Conservation (phyloP, 2,797 vertebrate species). For the Paedocypris micromegethes region DNA sequence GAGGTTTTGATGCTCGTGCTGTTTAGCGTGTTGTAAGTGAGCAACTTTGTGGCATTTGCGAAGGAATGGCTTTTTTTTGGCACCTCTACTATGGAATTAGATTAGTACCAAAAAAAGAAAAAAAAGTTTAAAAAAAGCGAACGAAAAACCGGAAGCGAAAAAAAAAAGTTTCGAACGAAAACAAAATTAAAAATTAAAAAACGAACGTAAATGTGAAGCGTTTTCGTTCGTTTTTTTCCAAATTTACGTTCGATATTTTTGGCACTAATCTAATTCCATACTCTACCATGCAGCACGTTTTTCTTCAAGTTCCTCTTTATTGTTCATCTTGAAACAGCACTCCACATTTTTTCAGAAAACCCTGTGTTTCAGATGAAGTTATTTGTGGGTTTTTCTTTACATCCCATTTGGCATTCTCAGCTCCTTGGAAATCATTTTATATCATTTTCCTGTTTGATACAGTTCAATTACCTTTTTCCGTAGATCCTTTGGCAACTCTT, state of each 20-base stretch:
- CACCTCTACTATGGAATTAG: background rate
- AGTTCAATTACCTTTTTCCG: background rate
- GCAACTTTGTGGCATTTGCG: conserved; percentile 4
- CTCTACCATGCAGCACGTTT: conserved; percentile 1
- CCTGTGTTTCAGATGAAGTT: conserved; percentile 1
- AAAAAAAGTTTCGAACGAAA: no score
- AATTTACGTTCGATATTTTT: no score
- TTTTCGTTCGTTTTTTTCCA: no score
- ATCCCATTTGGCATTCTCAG: background rate
- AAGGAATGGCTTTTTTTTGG: conserved; percentile 5
- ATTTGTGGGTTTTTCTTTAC: conserved; percentile 21
- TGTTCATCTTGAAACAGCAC: no score
- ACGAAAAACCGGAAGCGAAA: no score
- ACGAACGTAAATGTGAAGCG: no score
- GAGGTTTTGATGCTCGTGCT: conserved; percentile 27
- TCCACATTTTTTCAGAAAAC: conserved; percentile 2
- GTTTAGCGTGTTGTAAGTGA: conserved; percentile 18
- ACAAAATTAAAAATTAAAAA: no score
- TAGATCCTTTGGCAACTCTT: no score
- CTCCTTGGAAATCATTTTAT: conserved; percentile 18
- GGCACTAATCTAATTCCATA: background rate
- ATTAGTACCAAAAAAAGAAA: no score
- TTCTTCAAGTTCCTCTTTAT: no score
- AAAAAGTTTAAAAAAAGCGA: no score
- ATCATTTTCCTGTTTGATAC: conserved; percentile 20